Conservation (phyloP, 2,888 invertebrate species). For the Leptinotarsa tumamoca region DNA sequence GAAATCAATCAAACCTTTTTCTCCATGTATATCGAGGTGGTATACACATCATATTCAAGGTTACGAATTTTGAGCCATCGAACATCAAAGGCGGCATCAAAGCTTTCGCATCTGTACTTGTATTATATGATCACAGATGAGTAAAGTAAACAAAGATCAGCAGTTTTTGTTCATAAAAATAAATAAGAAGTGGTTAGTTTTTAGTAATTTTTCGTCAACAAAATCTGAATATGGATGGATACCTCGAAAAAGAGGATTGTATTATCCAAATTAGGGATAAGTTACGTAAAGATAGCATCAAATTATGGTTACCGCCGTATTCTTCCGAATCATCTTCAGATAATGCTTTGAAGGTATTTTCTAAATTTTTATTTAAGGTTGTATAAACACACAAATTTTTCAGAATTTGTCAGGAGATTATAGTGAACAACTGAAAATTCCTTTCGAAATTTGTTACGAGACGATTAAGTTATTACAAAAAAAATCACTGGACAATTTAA, state of each 20-base stretch:
- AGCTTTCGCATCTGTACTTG: no score
- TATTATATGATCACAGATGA: no score
- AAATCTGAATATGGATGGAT: conserved; percentile 30
- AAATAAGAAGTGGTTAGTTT: neutral
- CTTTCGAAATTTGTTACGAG: conserved; percentile 68
- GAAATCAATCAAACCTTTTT: no score
- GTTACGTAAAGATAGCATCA: conserved; percentile 76
- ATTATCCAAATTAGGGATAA: conserved; percentile 76
- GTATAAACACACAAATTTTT: conserved; percentile 43
- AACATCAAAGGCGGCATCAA: no score
- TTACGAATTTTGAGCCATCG: no score
- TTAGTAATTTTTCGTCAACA: neutral
- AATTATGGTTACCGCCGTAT: conserved; percentile 83
- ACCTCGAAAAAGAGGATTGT: conserved; percentile 70
- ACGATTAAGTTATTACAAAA: conserved; percentile 75
- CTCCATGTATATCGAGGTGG: no score
- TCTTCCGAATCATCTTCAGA: conserved; percentile 68
- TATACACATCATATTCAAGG: no score
- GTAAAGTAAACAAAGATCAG: no score
- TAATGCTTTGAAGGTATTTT: conserved; percentile 67
- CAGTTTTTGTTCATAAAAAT: no score
- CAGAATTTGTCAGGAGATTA: conserved; percentile 76
- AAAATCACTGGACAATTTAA: conserved; percentile 79
- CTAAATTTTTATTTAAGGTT: conserved; percentile 33
- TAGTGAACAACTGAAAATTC: conserved; percentile 69